Conservation (phyloP, 2,113 vertebrate genomes). For the Panthera leo region DNA sequence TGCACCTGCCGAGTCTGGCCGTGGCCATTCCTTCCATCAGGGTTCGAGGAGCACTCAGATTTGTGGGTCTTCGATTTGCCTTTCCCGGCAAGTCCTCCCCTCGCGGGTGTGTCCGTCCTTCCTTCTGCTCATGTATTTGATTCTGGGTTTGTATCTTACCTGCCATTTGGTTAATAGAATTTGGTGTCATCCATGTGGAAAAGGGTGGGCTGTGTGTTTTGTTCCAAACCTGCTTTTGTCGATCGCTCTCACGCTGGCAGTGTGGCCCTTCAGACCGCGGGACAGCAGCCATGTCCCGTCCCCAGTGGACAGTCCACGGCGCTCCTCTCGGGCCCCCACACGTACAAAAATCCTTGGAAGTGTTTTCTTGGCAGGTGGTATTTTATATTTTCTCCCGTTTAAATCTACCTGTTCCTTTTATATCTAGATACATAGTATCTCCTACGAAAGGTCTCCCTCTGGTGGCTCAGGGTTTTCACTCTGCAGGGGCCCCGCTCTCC, state of each 20-base stretch:
- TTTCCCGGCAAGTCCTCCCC: too few species aligned
- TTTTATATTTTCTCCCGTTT: neutral
- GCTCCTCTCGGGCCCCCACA: neutral
- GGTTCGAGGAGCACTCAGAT: neutral
- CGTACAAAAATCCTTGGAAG: neutral
- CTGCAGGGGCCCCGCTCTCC: neutral
- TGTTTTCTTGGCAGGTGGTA: neutral
- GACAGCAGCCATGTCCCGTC: accelerated
- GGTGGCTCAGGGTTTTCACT: neutral
- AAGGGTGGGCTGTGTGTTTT: neutral
- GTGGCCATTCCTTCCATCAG: neutral
- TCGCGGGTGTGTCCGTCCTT: neutral
- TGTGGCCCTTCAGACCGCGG: neutral
- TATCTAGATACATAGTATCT: neutral
- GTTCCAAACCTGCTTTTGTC: neutral
- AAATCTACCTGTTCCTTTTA: neutral
- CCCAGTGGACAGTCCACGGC: neutral
- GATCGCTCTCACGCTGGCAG: neutral
- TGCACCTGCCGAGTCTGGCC: too few species aligned
- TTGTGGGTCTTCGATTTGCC: neutral
- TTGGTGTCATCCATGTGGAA: neutral
- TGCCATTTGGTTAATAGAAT: neutral
- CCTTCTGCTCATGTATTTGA: neutral
- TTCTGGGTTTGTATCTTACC: neutral
- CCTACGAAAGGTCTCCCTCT: neutral